These are phyloP conservation scores for Patella depressa DNA, from an alignment of 2,888 invertebrate genomes.

Conservation along the genomic window DNA sequence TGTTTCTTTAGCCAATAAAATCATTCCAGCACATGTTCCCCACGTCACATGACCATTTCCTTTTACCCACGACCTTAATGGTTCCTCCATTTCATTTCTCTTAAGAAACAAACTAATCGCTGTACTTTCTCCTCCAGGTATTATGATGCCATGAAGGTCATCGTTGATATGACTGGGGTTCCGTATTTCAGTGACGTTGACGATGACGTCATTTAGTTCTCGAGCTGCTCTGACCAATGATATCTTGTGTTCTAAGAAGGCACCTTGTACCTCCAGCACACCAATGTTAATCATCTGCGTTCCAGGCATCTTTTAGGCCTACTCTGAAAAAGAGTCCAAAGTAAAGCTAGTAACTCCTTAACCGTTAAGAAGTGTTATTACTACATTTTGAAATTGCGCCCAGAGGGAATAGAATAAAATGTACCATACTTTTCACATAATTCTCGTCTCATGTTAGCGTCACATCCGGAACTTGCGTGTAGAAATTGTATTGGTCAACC, in stretches of 20 bases:
- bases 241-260: conserved; percentile 61
- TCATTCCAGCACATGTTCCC: conserved; percentile 68
- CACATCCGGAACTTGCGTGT: too few species aligned
- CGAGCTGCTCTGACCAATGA: conserved; percentile 46
- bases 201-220: conserved; percentile 22
- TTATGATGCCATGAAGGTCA: conserved; percentile 58
- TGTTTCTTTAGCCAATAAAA: conserved; percentile 55
- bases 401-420: background rate
- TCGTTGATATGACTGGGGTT: conserved; percentile 40
- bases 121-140: conserved; percentile 68
- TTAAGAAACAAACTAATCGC: conserved; percentile 60
- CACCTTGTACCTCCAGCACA: conserved; percentile 65
- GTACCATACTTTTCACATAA: too few species aligned
- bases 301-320: too few species aligned
- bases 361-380: too few species aligned
- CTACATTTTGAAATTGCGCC: background rate
- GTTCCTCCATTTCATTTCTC: conserved; percentile 55
- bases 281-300: conserved; percentile 39
- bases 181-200: conserved; percentile 50
- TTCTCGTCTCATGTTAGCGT: too few species aligned
- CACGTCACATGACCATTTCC: conserved; percentile 53
- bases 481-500: too few species aligned
- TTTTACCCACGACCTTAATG: conserved; percentile 51
- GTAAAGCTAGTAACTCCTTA: too few species aligned
- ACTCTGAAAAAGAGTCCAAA: too few species aligned